A percentile compares a stretch with the other conserved stretches of the same genome.
phyloP scores from a whole-genome alignment of 2,797 vertebrate genomes.

The Coregonus ussuriensis region DNA sequence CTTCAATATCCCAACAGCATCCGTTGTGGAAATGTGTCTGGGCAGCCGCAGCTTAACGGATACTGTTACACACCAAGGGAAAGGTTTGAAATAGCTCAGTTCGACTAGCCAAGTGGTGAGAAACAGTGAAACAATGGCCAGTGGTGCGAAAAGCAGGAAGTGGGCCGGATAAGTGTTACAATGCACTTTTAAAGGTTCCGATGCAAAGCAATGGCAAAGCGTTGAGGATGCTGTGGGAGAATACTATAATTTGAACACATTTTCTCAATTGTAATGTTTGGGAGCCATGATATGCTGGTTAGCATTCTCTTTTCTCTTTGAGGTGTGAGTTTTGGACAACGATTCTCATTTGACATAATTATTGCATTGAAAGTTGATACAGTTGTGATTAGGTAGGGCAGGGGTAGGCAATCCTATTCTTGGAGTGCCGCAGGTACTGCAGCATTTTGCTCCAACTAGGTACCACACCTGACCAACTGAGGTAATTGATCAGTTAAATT shows the following conservation, averaged over 20 bases:
- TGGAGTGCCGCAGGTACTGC: no score
- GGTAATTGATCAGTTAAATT: no score
- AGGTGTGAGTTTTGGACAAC: no score
- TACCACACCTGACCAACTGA: no score
- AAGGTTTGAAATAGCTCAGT: slow-evolving; percentile 18
- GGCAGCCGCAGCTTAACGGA: slow-evolving; percentile 2
- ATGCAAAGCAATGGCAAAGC: background rate
- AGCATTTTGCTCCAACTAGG: no score
- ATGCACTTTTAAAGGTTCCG: background rate
- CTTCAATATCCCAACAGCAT: slow-evolving; percentile 14
- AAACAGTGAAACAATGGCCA: slow-evolving; percentile 9
- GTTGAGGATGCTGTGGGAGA: background rate
- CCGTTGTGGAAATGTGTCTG: slow-evolving; percentile 22
- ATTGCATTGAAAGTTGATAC: no score
- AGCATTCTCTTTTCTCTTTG: no score
- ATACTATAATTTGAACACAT: background rate
- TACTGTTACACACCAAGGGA: slow-evolving; percentile 22
- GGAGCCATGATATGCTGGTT: background rate
- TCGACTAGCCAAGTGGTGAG: background rate
- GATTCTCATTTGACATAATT: no score
- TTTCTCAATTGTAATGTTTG: background rate
- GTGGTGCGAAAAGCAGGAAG: background rate
- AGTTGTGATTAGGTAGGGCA: no score
- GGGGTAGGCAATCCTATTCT: no score
- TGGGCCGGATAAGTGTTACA: background rate